Evolutionary conservation across 2,797 vertebrate species (phyloP).

Genomic region (Crotalus adamanteus): DNA sequence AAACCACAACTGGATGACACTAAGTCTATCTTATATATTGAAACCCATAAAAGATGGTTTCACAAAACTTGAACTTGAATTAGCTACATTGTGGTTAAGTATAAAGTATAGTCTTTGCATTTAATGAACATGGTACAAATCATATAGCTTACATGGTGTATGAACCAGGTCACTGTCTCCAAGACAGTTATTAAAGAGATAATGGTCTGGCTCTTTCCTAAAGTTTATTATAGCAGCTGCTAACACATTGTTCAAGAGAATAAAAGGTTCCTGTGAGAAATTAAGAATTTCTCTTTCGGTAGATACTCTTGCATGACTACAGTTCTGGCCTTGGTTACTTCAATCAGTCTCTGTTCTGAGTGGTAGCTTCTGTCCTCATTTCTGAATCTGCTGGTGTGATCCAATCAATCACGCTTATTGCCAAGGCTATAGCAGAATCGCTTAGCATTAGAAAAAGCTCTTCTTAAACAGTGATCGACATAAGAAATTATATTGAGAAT

Average conservation of each 20-base stretch:
- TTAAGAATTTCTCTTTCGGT: background rate
- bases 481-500: background rate
- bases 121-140: background rate
- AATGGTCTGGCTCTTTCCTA: background rate
- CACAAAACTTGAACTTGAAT: background rate
- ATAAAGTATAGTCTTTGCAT: background rate
- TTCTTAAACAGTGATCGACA: background rate
- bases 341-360: background rate
- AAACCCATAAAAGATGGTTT: background rate
- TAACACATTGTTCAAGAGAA: background rate
- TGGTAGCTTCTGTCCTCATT: background rate
- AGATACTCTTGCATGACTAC: background rate
- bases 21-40: background rate
- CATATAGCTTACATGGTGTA: background rate
- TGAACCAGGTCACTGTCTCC: background rate
- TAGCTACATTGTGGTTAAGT: background rate
- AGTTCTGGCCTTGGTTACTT: background rate
- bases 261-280: background rate
- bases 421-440: background rate
- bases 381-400: constrained; percentile 4
- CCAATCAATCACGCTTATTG: background rate
- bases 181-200: background rate
- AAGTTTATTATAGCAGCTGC: background rate
- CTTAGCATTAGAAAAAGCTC: background rate
- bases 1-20: background rate